A percentile compares a stretch with the other conserved stretches of the same genome.
phyloP scores from a whole-genome alignment of 30 jellyfish, hydroid and myxozoan species.

The Calvadosia cruxmelitensis region DNA sequence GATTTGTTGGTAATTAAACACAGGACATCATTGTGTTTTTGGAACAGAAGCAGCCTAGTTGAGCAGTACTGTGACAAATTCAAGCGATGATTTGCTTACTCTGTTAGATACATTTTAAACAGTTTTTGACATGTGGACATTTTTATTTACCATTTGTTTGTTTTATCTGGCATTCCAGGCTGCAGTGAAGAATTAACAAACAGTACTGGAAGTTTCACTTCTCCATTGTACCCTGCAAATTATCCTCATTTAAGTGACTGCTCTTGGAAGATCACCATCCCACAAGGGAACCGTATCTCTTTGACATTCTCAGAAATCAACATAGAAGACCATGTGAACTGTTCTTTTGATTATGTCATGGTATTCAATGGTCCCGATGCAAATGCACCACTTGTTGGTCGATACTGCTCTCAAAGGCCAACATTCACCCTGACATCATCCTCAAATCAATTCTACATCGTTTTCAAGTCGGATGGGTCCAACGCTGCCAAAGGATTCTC shows the following conservation, averaged over 20 bases:
- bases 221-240: constrained; percentile 45
- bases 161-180: too few species aligned
- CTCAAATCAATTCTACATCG: constrained; percentile 23
- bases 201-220: constrained; percentile 27
- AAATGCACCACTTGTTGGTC: constrained; percentile 26
- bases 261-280: constrained; percentile 14
- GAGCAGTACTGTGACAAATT: too few species aligned
- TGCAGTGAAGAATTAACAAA: constrained; percentile 36
- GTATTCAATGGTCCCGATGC: constrained; percentile 49
- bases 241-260: constrained; percentile 22
- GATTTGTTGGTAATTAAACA: too few species aligned
- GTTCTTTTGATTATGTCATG: constrained; percentile 30
- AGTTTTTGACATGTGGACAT: too few species aligned
- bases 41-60: too few species aligned
- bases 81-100: too few species aligned
- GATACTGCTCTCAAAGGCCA: constrained; percentile 28
- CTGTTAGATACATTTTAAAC: too few species aligned
- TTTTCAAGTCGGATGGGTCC: constrained; percentile 29
- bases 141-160: too few species aligned
- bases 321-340: constrained; percentile 24
- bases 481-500: constrained; percentile 34
- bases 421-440: constrained; percentile 24
- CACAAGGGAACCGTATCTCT: constrained; percentile 19
- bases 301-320: constrained; percentile 35
- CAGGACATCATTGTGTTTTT: too few species aligned